These are phyloP conservation scores for Xanthorhoe spadicearia DNA, from an alignment of 2,888 invertebrate species.

Conservation along the genomic window DNA sequence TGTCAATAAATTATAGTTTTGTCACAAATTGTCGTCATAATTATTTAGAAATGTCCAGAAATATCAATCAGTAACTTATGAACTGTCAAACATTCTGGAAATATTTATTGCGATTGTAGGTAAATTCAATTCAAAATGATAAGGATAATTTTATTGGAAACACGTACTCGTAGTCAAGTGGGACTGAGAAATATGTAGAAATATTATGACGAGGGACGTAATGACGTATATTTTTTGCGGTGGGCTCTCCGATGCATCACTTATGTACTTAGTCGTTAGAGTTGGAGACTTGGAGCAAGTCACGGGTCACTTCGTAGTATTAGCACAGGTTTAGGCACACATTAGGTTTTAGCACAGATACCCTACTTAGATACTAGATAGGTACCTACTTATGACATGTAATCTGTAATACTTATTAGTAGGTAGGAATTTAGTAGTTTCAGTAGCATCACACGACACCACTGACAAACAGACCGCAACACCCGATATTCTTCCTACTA, in stretches of 20 bases:
- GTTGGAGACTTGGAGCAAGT: too few relatives aligned
- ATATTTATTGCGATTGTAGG: neutral
- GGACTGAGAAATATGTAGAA: too few relatives aligned
- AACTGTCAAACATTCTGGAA: neutral
- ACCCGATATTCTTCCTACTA: conserved; percentile 14
- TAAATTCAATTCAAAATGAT: neutral
- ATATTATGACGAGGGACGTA: neutral
- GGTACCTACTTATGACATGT: too few relatives aligned
- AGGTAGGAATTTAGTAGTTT: neutral
- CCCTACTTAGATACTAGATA: too few relatives aligned
- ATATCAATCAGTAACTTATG: neutral
- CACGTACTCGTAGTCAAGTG: neutral
- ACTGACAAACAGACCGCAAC: conserved; percentile 4
- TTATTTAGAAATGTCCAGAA: neutral
- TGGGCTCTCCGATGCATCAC: too few relatives aligned
- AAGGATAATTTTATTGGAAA: neutral
- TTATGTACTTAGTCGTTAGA: too few relatives aligned
- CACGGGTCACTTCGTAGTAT: too few relatives aligned
- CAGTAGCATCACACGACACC: conserved; percentile 11
- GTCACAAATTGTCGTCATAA: neutral
- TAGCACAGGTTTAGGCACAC: too few relatives aligned
- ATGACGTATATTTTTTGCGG: neutral
- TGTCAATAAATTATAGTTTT: too few relatives aligned
- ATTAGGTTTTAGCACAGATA: too few relatives aligned
- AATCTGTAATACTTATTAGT: too few relatives aligned